phyloP scores from a whole-genome alignment of 2,797 vertebrate species.

The Microchirus variegatus region DNA sequence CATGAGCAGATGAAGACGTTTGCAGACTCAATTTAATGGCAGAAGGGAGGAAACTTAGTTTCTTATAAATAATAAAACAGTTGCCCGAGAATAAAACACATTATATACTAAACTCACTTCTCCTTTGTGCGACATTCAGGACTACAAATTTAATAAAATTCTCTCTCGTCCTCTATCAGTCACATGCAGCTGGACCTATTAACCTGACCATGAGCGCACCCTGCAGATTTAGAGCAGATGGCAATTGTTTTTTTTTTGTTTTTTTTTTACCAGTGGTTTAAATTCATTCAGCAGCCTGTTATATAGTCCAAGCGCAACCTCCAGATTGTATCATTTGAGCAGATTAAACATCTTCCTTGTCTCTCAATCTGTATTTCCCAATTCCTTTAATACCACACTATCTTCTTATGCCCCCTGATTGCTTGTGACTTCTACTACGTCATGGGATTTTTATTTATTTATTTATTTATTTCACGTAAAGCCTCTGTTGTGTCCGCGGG shows the following conservation, averaged over 20 bases:
- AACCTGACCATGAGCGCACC: conserved; percentile 52
- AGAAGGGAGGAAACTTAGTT: no score
- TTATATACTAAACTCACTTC: no score
- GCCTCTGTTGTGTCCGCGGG: conserved; percentile 9
- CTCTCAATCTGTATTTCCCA: conserved; percentile 31
- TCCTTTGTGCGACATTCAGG: no score
- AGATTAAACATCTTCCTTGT: conserved; percentile 69
- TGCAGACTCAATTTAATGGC: no score
- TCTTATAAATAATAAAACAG: no score
- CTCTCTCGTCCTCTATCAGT: conserved; percentile 23
- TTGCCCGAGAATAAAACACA: no score
- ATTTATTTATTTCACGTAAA: conserved; percentile 20
- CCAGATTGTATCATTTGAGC: conserved; percentile 63
- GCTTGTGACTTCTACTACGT: conserved; percentile 46
- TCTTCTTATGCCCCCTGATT: conserved; percentile 50
- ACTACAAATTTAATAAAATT: no score
- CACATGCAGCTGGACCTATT: conserved; percentile 34
- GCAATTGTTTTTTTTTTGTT: conserved; percentile 4
- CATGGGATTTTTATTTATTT: conserved; percentile 43
- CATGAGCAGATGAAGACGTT: no score
- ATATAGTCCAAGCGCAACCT: conserved; percentile 64
- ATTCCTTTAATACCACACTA: conserved; percentile 35
- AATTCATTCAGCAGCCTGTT: conserved; percentile 55
- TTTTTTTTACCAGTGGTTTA: conserved; percentile 42
- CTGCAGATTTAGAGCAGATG: conserved; percentile 63